Base-by-base conservation (phyloP, 1,140 invertebrate genomes). In the Tenebrio molitor region DNA sequence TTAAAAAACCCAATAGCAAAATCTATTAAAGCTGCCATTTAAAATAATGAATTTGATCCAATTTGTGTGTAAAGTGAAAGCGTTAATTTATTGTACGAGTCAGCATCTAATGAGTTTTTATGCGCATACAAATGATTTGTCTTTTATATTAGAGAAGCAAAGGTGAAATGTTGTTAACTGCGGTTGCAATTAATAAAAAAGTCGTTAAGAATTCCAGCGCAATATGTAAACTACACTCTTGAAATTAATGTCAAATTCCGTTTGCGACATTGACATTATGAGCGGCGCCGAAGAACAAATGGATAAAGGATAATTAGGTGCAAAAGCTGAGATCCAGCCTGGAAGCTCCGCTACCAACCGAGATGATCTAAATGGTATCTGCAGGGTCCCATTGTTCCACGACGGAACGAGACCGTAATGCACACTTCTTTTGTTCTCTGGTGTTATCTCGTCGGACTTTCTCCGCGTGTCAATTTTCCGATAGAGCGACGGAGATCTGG, bases 61-160 rank as follows among this genome's bases (percentile, higher is more conserved):
- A 58, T 58, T 58, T 29, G 10, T 25, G 50, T 58, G 17, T 21
- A 58, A 39, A 58, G 50, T 58, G 50, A 58, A 58, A 58, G 50
- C 50, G 50, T 8, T 58, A 58, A 58, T 58, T 58, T 58, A 58
- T 33, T 15, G 50, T 58, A 33, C 50, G 15, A 53, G 21, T 29
- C 50, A 15, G 21, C 50, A 58, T 58, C 50, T 58, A 58, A 58
- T 58, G 50, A 29, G 50, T 58, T 58, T 58, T 58, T 58, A 58
- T 58, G 50, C 29, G 50, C 50, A 58, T 58, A 58, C 50, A 29
- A 58, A 58, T 58, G 25, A 58, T 58, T 53, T 6, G n/a, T 21
- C 16, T 21, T 21, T 53, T 53, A 53, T 58, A 12, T 15, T 53
- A 29, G 46, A 53, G 25, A 29, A 29, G 10, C 23, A 58, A 58